Percentiles rank a stretch among this genome's conserved stretches.
These are phyloP conservation scores for Meleagris gallopavo DNA, from an alignment of 2,113 vertebrate genomes.

Conservation along the genomic window DNA sequence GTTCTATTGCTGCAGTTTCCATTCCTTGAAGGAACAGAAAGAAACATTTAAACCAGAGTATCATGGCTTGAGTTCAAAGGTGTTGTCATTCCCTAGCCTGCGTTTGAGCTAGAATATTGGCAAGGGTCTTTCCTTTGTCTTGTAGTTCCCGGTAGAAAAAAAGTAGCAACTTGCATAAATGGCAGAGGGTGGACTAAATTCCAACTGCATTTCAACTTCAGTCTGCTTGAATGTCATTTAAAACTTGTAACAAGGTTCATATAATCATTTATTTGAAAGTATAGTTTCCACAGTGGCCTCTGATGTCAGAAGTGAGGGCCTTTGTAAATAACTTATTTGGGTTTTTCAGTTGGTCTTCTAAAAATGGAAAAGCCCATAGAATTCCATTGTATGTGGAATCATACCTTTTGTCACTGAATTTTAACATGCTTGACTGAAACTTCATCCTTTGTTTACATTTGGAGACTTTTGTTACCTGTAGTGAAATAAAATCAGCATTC, in stretches of 20 bases:
- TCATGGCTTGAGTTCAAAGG: constrained; percentile 27
- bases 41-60: neutral
- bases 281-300: neutral
- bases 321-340: neutral
- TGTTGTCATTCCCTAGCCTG: constrained; percentile 34
- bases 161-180: neutral
- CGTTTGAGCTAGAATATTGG: neutral
- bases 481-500: constrained; percentile 39
- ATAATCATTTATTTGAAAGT: neutral
- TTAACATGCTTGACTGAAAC: constrained; percentile 21
- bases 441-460: neutral
- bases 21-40: constrained; percentile 23
- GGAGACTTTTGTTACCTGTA: constrained; percentile 14
- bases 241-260: neutral
- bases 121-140: neutral
- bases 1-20: constrained; percentile 26
- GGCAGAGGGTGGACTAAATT: neutral
- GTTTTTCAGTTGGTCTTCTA: constrained; percentile 7
- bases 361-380: neutral
- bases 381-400: neutral
- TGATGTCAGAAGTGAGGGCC: neutral
- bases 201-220: neutral
- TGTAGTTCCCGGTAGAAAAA: constrained; percentile 4
- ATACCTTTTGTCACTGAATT: constrained; percentile 18
- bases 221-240: neutral